These are phyloP conservation scores for Ochropacha duplaris DNA, from an alignment of 2,888 invertebrate genomes.

Conservation along the genomic window DNA sequence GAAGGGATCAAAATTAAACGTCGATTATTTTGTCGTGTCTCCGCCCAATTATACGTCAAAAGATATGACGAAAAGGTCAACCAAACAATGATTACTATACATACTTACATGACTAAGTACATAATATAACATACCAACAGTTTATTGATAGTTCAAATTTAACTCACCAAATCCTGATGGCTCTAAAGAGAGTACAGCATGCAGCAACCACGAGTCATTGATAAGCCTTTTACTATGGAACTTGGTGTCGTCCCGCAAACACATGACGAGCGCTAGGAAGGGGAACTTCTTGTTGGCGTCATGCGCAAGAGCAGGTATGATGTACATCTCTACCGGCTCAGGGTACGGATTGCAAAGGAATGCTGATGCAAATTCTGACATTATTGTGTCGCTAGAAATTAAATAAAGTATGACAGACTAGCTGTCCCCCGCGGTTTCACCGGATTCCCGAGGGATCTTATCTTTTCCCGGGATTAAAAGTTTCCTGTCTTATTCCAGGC, in stretches of 20 bases:
- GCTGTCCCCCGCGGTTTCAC: too few relatives aligned
- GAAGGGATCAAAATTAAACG: too few relatives aligned
- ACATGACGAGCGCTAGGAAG: conserved; percentile 73
- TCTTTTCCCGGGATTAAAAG: too few relatives aligned
- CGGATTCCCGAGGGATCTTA: too few relatives aligned
- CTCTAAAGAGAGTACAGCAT: conserved; percentile 86
- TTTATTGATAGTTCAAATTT: conserved; percentile 7
- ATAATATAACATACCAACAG: too few relatives aligned
- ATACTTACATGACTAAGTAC: too few relatives aligned
- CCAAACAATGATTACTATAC: too few relatives aligned
- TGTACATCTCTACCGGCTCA: conserved; percentile 86
- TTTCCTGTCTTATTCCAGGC: too few relatives aligned
- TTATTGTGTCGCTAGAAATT: conserved; percentile 59
- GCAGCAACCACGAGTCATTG: conserved; percentile 86
- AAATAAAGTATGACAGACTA: too few relatives aligned
- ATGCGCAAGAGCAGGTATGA: conserved; percentile 87
- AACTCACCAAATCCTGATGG: conserved; percentile 85
- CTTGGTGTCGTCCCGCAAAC: conserved; percentile 60
- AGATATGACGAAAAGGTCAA: too few relatives aligned
- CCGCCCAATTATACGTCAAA: too few relatives aligned
- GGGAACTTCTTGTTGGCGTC: conserved; percentile 71
- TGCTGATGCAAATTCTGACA: conserved; percentile 84
- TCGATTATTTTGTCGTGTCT: too few relatives aligned
- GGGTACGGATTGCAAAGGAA: conserved; percentile 87
- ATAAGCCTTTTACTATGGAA: conserved; percentile 72